Conservation (phyloP, 2,797 vertebrate species). For the Aplochiton taeniatus region DNA sequence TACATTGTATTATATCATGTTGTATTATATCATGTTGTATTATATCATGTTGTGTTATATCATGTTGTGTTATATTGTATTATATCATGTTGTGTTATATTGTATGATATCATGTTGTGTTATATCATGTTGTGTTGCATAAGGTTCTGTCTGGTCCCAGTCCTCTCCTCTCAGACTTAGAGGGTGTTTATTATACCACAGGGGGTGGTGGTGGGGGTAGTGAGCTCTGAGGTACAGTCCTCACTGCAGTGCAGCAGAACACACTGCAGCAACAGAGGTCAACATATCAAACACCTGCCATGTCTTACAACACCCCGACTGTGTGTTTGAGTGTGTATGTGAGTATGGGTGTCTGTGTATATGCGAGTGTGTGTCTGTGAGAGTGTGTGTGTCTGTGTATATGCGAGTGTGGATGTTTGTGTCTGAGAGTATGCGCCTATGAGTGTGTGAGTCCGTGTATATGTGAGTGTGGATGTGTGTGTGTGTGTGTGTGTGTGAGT, state of each 20-base stretch:
- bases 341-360: background rate
- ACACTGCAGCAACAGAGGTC: constrained; percentile 24
- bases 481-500: constrained; percentile 2
- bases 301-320: background rate
- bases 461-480: background rate
- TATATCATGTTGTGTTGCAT: no score
- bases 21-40: no score
- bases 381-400: no score
- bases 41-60: no score
- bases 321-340: background rate
- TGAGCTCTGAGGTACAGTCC: background rate
- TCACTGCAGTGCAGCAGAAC: background rate
- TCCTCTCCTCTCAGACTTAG: background rate
- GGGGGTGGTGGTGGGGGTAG: background rate
- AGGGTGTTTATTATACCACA: background rate
- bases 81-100: no score
- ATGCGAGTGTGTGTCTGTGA: background rate
- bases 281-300: constrained; percentile 21
- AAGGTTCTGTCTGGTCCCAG: no score
- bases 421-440: no score
- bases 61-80: no score
- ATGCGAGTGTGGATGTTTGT: background rate
- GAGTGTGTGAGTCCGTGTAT: no score
- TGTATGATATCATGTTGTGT: no score
- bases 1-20: no score